phyloP scores from a whole-genome alignment of 1,140 invertebrate genomes.

The Tetramorium parvispinum region DNA sequence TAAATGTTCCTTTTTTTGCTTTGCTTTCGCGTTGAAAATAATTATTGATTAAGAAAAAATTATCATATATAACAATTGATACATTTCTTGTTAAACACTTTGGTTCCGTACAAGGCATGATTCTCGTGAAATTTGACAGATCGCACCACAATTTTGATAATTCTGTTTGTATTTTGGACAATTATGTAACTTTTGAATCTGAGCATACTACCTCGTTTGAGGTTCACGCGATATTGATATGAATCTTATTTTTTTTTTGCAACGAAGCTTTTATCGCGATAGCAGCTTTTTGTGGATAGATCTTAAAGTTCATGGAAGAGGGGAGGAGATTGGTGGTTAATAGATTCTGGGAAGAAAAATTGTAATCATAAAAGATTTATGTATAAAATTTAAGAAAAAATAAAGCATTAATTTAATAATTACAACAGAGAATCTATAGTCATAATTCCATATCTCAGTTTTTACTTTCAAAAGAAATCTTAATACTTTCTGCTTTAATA shows the following conservation, averaged over 20 bases:
- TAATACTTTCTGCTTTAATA: neutral
- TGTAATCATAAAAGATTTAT: slow-evolving; percentile 9
- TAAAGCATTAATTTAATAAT: slow-evolving; percentile 24
- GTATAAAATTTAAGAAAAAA: slow-evolving; percentile 23
- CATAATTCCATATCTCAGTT: neutral
- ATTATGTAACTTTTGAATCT: slow-evolving; percentile 67
- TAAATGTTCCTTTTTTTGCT: slow-evolving; percentile 40
- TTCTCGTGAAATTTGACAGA: slow-evolving; percentile 58
- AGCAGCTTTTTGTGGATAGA: slow-evolving; percentile 56
- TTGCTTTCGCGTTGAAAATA: slow-evolving; percentile 40
- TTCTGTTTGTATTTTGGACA: slow-evolving; percentile 67
- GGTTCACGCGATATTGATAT: slow-evolving; percentile 59
- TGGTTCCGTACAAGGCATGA: slow-evolving; percentile 54
- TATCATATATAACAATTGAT: slow-evolving; percentile 21
- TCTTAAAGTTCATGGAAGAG: neutral
- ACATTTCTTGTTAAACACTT: slow-evolving; percentile 13
- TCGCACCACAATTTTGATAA: slow-evolving; percentile 62
- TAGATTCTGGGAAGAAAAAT: slow-evolving; percentile 33
- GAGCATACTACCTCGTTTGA: slow-evolving; percentile 20
- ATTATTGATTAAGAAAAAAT: slow-evolving; percentile 14
- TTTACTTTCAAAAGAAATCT: neutral
- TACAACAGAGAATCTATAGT: neutral
- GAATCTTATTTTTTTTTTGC: slow-evolving; percentile 68
- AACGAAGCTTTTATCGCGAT: slow-evolving; percentile 60
- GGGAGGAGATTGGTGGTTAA: slow-evolving; percentile 12